Conservation (phyloP, 2,113 vertebrate species). For the Megalops atlanticus region DNA sequence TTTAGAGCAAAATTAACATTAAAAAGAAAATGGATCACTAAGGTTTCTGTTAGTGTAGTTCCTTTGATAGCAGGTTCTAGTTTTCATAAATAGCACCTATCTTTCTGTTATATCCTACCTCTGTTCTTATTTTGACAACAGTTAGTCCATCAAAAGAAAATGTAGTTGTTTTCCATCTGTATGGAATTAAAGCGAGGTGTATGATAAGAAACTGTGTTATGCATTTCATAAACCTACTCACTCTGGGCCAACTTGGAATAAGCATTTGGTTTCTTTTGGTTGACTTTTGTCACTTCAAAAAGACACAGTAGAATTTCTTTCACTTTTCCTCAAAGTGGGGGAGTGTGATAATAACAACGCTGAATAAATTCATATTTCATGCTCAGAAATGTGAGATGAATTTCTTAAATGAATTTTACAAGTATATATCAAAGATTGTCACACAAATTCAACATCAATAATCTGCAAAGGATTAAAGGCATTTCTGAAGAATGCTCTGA, state of each 20-base stretch:
- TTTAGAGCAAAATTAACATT: background rate
- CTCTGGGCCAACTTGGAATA: background rate
- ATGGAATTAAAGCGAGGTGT: background rate
- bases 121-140: background rate
- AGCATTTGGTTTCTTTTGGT: background rate
- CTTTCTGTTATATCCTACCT: background rate
- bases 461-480: constrained; percentile 3
- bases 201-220: background rate
- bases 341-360: background rate
- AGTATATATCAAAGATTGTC: background rate
- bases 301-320: background rate
- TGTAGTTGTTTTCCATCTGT: background rate
- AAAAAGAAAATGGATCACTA: background rate
- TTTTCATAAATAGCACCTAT: background rate
- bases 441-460: constrained; percentile 9
- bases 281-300: background rate
- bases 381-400: background rate
- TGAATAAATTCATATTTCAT: background rate
- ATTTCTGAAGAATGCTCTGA: background rate
- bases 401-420: constrained; percentile 5
- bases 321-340: background rate
- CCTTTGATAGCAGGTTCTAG: too few relatives aligned
- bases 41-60: background rate
- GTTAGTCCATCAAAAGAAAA: background rate
- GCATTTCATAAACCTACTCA: background rate